Evolutionary conservation across 2,113 vertebrate genomes (phyloP).

Genomic region (Microcebus murinus): DNA sequence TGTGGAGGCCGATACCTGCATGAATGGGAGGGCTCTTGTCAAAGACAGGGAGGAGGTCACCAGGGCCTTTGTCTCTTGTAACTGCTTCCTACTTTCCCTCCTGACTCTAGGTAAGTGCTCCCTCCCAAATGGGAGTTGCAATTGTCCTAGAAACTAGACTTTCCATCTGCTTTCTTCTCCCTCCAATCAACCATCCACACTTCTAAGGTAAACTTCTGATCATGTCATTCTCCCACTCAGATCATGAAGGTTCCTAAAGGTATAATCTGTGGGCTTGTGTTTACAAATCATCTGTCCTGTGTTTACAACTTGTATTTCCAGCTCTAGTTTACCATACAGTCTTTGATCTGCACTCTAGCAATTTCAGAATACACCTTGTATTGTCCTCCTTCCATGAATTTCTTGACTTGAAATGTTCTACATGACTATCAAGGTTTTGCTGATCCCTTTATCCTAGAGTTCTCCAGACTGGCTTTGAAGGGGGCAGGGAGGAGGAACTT

Average conservation of each 20-base stretch:
- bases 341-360: not conserved
- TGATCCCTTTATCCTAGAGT: not conserved
- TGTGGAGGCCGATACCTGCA: not conserved
- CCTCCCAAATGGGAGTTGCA: too few relatives aligned
- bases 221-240: not conserved
- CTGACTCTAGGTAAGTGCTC: not conserved
- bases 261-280: not conserved
- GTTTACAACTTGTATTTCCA: not conserved
- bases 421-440: not conserved
- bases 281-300: not conserved
- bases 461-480: not conserved
- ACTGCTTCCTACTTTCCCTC: not conserved
- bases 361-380: not conserved
- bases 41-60: not conserved
- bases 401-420: not conserved
- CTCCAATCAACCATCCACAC: rapidly evolving
- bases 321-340: not conserved
- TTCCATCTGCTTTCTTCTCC: not conserved
- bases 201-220: not conserved
- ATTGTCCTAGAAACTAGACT: not conserved
- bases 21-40: not conserved
- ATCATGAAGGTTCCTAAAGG: not conserved
- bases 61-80: not conserved
- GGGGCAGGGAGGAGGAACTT: not conserved
- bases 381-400: not conserved